Base-by-base conservation (phyloP, 2,888 invertebrate species). In the Hirtodrosophila confusa region DNA sequence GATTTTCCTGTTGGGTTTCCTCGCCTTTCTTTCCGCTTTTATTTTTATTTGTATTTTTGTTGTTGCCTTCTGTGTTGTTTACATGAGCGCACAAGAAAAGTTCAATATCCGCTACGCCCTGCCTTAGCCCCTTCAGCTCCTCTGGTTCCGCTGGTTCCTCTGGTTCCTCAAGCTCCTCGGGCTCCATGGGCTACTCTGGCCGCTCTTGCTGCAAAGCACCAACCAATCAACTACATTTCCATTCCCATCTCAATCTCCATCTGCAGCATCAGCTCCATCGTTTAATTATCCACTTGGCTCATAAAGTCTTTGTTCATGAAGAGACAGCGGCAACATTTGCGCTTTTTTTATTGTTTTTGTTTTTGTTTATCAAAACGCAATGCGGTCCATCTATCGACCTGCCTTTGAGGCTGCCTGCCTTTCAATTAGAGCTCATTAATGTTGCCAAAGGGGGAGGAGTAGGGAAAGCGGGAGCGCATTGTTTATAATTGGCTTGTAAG, bases 381-480 rank as follows among this genome's bases (percentile, higher is more conserved):
- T 65, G 69, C 68, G 65, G 57, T 61, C 60, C 69, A 54, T 50
- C 68, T 63, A 58, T 69, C 36, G 58, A 64, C 35, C 62, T 45
- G 62, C 60, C 65, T 63, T 71, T 56, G 60, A 64, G 73, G 54
- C 72, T 43, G 66, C 51, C 40, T 47, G 61, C 63, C 68, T 75
- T 80, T 85, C 73, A 85, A 85, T 80, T 80, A 78, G 79, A 69
- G 67, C 80, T 79, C 83, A 83, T 86, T 80, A 86, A 69, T 74
- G 70, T 62, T 44, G 51, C 29, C 37, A 24, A 45, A 8, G 24
- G 29, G 12, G 37, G 8, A 4, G 23, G 11, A 10, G 37, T 23
- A 39, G 51, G 29, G 44, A 5, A 7, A 5, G 27, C 6, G 47
- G 45, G n/a, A 40, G 41, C 36, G 60, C 72, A 62, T 85, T 85